Conservation (phyloP, 2,797 vertebrate species). For the Allochrocebus solatus region DNA sequence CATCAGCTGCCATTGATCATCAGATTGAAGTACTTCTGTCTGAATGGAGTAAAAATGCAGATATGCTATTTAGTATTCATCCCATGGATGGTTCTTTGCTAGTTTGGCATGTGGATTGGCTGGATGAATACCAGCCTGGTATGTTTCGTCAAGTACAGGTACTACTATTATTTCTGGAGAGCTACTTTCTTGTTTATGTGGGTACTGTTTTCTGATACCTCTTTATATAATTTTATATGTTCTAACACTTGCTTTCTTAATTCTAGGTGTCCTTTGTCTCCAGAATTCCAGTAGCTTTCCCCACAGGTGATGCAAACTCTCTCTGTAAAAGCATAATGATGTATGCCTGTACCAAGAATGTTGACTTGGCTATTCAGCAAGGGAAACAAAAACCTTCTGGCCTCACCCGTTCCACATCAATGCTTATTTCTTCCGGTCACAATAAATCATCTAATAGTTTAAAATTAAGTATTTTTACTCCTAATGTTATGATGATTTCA, state of each 20-base stretch:
- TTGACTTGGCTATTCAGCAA: conserved; percentile 96
- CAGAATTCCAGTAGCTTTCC: conserved; percentile 98
- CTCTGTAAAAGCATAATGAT: conserved; percentile 97
- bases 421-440: conserved; percentile 93
- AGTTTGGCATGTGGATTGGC: conserved; percentile 98
- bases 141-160: conserved; percentile 99
- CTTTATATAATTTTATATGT: conserved; percentile 3
- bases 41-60: conserved; percentile 96
- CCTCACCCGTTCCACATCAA: conserved; percentile 91
- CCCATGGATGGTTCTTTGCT: conserved; percentile 96
- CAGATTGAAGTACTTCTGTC: conserved; percentile 93
- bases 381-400: conserved; percentile 92
- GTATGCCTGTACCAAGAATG: conserved; percentile 98
- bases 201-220: neutral
- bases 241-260: conserved; percentile 61
- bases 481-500: conserved; percentile 98
- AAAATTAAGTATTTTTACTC: conserved; percentile 97
- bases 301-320: conserved; percentile 96
- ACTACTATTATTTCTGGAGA: conserved; percentile 60
- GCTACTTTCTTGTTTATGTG: conserved; percentile 36
- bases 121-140: conserved; percentile 98
- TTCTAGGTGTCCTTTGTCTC: conserved; percentile 97
- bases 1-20: conserved; percentile 91
- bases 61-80: conserved; percentile 99
- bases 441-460: conserved; percentile 91